Conservation (phyloP, 2,113 vertebrate genomes). For the Macquaria ambigua region DNA sequence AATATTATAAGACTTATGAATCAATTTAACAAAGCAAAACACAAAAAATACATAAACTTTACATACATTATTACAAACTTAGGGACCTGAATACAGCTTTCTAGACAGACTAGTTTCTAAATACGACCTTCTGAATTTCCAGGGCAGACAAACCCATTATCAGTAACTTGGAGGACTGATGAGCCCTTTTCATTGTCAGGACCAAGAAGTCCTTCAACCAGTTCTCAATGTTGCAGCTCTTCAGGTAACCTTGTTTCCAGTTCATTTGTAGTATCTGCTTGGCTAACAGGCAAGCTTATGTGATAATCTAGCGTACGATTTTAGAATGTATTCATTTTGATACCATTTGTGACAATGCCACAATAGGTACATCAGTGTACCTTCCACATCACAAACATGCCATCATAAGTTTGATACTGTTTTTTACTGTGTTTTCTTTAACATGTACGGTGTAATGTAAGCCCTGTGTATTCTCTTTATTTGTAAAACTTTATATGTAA, state of each 20-base stretch:
- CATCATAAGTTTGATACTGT: no score
- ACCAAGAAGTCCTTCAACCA: neutral
- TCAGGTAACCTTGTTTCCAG: neutral
- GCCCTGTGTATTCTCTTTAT: neutral
- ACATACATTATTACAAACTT: no score
- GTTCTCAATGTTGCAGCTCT: neutral
- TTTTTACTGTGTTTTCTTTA: neutral
- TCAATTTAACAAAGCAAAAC: neutral
- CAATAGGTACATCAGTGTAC: neutral
- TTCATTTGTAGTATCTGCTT: neutral
- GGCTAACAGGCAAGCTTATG: neutral
- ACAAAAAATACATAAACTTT: neutral
- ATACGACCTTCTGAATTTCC: no score
- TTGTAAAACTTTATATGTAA: neutral
- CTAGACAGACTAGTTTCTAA: no score
- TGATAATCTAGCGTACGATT: neutral
- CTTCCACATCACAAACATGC: no score
- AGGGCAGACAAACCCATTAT: neutral
- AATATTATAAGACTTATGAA: neutral
- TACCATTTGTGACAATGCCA: no score
- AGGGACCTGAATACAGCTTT: no score
- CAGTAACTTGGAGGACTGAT: neutral
- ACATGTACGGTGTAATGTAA: neutral
- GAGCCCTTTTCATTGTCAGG: neutral
- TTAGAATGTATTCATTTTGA: no score